Evolutionary conservation across 2,797 vertebrate species (phyloP), one percentile per base, ranked within the genome.

Genomic region (Alauda arvensis): DNA sequence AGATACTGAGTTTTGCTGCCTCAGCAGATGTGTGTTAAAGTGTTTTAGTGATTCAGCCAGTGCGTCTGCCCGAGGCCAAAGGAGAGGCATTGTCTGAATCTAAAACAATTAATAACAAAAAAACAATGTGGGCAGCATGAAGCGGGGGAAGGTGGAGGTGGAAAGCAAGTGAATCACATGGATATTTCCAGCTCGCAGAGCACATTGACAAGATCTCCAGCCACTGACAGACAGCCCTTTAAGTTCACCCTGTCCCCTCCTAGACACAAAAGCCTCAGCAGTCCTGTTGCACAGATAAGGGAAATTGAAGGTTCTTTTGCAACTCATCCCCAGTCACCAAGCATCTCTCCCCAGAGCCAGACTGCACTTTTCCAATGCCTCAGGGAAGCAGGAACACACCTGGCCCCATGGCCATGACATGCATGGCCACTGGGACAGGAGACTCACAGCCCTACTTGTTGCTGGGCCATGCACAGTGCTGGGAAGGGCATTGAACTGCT

Each of bases 21-120:
- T 95, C 93, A 94, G 91, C 94, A 95, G 89, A 93, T 94, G 91
- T 83, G 39, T 63, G 74, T 66, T 94, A 59, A 92, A 93, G 72
- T 62, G 70, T 80, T 91, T 77, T 83, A 90, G 82, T 95, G 93
- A 94, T 94, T 94, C 83, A 91, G 93, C 75, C 76, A 66, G 71
- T 63, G 74, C 7, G 33, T 88, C 81, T 94, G 92, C 88, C 93
- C 68, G 67, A 70, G 85, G 91, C 87, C 74, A 94, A 83, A 94
- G 89, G 85, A 94, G 91, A 94, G 87, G 91, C 90, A 92, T 93
- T 91, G 89, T 94, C 90, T 90, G 89, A 93, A 83, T 91, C 72
- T 87, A 85, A 91, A 92, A 86, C 60, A 91, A 93, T 94, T 93
- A 91, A 88, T 88, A 88, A 84, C 86, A 91, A 94, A 95, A 93